These are phyloP conservation scores for Echinops telfairi DNA, from an alignment of 2,113 vertebrate genomes.

Conservation along the genomic window DNA sequence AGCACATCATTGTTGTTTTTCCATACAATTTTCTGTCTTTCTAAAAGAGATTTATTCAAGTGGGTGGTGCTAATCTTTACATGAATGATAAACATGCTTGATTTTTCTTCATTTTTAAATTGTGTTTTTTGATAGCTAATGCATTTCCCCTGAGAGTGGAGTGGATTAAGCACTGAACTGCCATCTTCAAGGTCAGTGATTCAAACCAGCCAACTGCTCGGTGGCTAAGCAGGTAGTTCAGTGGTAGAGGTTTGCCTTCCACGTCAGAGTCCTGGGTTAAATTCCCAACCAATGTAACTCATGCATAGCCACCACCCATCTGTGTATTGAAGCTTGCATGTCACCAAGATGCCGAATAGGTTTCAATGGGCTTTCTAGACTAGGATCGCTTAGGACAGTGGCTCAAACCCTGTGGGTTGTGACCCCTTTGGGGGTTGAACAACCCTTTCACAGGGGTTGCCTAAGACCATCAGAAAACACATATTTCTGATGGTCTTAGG, in stretches of 20 bases:
- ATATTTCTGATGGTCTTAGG: too few species aligned
- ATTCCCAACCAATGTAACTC: neutral
- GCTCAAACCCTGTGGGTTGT: too few species aligned
- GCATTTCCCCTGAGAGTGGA: too few species aligned
- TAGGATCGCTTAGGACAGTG: neutral
- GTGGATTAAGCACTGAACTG: neutral
- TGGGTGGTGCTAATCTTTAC: neutral
- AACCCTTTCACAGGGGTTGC: too few species aligned
- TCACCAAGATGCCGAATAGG: neutral
- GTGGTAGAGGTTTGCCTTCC: neutral
- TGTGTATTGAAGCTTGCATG: neutral
- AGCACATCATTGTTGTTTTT: neutral
- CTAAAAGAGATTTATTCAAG: conserved; percentile 14
- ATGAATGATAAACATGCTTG: neutral
- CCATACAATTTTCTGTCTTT: neutral
- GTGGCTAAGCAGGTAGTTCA: neutral
- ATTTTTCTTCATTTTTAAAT: neutral
- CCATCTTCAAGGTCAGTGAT: too few species aligned
- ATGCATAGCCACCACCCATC: neutral
- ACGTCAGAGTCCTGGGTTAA: neutral
- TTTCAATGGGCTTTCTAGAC: neutral
- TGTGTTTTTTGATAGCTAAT: neutral
- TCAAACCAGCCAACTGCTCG: too few species aligned
- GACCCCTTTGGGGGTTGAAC: too few species aligned
- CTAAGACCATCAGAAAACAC: too few species aligned